Conservation (phyloP, 2,888 invertebrate species). For the Diarsia mendica region DNA sequence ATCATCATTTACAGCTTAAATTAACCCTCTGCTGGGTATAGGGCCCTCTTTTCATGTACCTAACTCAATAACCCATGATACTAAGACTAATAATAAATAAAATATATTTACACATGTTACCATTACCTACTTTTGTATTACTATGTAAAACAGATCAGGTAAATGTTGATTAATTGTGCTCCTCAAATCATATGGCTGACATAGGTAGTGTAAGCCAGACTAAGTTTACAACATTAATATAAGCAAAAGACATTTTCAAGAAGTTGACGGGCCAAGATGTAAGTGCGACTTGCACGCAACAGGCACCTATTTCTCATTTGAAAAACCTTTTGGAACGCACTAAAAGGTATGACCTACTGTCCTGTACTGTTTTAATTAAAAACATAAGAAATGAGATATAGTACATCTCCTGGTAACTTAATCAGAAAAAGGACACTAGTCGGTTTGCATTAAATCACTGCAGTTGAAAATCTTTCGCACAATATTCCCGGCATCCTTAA, state of each 20-base stretch:
- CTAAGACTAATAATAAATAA: neutral
- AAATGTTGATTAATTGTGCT: neutral
- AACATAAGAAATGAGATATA: no score
- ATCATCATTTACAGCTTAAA: neutral
- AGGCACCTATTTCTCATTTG: neutral
- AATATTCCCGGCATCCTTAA: neutral
- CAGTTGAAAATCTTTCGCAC: slow-evolving; percentile 3
- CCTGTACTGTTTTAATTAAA: no score
- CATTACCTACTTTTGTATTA: neutral
- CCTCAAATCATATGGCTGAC: neutral
- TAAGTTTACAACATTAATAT: neutral
- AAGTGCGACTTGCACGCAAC: neutral
- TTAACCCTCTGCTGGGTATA: no score
- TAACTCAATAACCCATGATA: neutral
- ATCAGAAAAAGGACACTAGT: neutral
- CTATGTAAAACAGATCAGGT: neutral
- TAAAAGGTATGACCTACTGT: no score
- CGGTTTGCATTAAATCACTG: neutral
- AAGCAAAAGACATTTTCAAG: neutral
- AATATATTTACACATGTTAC: no score
- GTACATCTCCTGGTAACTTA: neutral
- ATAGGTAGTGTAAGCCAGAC: neutral
- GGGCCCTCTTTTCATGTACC: no score
- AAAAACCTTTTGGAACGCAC: neutral
- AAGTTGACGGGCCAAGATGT: neutral